These are phyloP conservation scores for Diaprepes abbreviatus DNA, from an alignment of 2,888 invertebrate species.

Conservation along the genomic window DNA sequence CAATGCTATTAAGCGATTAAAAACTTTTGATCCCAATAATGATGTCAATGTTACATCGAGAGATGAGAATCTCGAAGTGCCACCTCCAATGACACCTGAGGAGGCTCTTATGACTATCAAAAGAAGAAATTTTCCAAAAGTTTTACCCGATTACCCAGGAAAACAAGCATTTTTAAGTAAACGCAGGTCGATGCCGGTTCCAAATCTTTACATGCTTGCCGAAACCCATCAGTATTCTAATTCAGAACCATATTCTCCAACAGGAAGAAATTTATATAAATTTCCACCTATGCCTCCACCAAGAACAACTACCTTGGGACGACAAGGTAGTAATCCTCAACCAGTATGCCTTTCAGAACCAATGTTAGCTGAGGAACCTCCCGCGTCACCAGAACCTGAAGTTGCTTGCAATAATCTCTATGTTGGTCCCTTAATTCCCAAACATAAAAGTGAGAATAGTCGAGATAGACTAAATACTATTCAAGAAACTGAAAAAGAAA, in stretches of 20 bases:
- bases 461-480: conserved; percentile 24
- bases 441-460: conserved; percentile 54
- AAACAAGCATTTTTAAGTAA: conserved; percentile 67
- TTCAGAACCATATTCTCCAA: conserved; percentile 63
- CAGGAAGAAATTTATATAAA: conserved; percentile 59
- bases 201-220: conserved; percentile 61
- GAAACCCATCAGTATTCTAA: conserved; percentile 57
- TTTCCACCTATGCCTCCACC: conserved; percentile 83
- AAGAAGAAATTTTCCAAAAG: conserved; percentile 86
- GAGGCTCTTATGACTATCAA: conserved; percentile 82
- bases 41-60: conserved; percentile 84
- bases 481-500: conserved; percentile 18
- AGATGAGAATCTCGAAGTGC: conserved; percentile 69
- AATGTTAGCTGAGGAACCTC: conserved; percentile 69
- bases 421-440: conserved; percentile 71
- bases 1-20: conserved; percentile 56
- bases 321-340: conserved; percentile 65
- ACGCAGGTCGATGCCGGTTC: conserved; percentile 76
- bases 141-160: conserved; percentile 81
- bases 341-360: conserved; percentile 65
- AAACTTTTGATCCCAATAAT: conserved; percentile 67
- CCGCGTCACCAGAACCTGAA: conserved; percentile 68
- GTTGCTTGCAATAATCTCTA: conserved; percentile 71
- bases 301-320: conserved; percentile 77
- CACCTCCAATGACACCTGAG: conserved; percentile 73